These are phyloP conservation scores for Yponomeuta evonymella DNA, from an alignment of 2,888 invertebrate genomes.

Conservation along the genomic window DNA sequence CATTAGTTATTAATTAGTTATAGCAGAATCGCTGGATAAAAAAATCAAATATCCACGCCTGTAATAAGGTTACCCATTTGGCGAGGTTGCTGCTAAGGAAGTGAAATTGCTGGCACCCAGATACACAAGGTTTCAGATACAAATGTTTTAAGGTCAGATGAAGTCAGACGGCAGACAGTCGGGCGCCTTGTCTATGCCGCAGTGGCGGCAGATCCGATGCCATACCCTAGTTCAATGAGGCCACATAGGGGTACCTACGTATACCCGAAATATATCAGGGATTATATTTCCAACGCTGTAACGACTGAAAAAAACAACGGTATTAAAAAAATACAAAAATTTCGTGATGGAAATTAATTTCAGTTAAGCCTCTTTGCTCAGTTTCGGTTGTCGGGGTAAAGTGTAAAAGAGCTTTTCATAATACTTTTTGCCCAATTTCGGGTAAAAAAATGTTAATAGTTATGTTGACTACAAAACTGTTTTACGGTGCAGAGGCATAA, in stretches of 20 bases:
- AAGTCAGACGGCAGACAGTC: conserved; percentile 56
- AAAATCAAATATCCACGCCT: neutral
- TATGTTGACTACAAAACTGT: no score
- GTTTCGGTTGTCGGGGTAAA: no score
- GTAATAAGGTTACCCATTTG: neutral
- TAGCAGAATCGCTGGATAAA: neutral
- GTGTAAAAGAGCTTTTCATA: no score
- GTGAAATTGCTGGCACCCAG: neutral
- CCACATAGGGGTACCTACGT: neutral
- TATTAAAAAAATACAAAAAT: no score
- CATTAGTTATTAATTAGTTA: neutral
- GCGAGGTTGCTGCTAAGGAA: neutral
- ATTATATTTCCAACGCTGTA: neutral
- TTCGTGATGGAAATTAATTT: no score
- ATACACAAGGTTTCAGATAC: neutral
- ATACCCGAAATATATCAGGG: neutral
- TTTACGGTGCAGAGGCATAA: no score
- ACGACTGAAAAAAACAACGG: no score
- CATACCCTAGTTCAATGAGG: neutral
- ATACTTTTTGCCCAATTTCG: no score
- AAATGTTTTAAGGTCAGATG: conserved; percentile 10
- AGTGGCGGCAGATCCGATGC: conserved; percentile 2
- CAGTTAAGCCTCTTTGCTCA: no score
- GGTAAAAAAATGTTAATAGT: no score
- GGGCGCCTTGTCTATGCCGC: conserved; percentile 40